A percentile compares a stretch with the other conserved stretches of the same genome.
Evolutionary conservation across 2,113 vertebrate species (phyloP).

Genomic region (Chunga burmeisteri): DNA sequence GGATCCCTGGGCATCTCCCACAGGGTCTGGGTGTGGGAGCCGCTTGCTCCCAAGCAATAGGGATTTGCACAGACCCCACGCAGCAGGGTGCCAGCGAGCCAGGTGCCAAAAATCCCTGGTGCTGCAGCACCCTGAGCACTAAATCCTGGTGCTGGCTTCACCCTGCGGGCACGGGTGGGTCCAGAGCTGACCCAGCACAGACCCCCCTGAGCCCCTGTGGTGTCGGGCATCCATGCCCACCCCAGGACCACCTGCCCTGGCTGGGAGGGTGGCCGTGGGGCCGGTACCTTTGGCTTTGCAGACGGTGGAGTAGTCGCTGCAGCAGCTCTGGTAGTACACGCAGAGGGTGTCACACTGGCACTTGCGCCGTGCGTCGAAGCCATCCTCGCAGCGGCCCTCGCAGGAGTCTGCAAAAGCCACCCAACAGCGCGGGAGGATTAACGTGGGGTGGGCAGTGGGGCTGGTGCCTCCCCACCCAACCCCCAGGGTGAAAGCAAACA

Average conservation of each 20-base stretch:
- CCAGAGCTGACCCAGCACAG: not conserved
- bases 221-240: not conserved
- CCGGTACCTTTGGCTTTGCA: constrained; percentile 82
- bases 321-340: constrained; percentile 92
- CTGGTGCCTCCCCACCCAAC: not conserved
- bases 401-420: constrained; percentile 83
- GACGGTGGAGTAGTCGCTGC: constrained; percentile 76
- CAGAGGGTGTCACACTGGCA: constrained; percentile 96
- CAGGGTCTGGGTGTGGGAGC: not conserved
- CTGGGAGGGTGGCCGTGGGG: rapidly evolving
- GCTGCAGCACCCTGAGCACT: not conserved
- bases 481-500: rapidly evolving
- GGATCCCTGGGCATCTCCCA: not conserved
- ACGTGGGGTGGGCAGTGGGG: rapidly evolving
- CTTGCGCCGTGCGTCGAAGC: constrained; percentile 73
- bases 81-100: rapidly evolving
- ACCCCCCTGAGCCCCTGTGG: rapidly evolving
- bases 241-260: not conserved
- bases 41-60: rapidly evolving
- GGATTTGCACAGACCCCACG: rapidly evolving
- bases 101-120: rapidly evolving
- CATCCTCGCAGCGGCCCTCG: constrained; percentile 80
- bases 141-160: not conserved
- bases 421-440: not conserved
- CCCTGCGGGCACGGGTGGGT: rapidly evolving